Evolutionary conservation across 2,113 vertebrate genomes (phyloP).

Genomic region (Grammomys dolichurus): DNA sequence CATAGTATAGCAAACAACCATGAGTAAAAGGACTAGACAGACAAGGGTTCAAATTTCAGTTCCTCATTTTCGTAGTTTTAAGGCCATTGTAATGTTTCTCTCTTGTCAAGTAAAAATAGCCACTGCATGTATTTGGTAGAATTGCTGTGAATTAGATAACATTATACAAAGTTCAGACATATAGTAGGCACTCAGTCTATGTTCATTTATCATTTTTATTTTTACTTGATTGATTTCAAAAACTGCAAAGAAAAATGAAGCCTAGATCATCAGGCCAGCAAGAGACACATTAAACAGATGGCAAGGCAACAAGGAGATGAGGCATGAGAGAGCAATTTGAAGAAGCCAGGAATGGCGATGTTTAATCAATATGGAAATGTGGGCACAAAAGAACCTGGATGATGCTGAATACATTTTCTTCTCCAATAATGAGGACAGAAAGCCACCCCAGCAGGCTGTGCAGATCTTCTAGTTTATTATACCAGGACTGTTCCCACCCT

Average conservation of each 20-base stretch:
- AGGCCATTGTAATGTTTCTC: neutral
- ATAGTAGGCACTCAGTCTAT: constrained; percentile 31
- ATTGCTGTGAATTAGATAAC: neutral
- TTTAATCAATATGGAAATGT: constrained; percentile 69
- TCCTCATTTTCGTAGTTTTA: constrained; percentile 22
- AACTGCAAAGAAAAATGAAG: constrained; percentile 65
- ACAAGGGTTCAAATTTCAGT: neutral
- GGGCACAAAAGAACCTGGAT: constrained; percentile 31
- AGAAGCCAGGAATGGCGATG: constrained; percentile 35
- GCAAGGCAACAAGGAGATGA: constrained; percentile 51
- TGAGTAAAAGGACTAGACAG: neutral
- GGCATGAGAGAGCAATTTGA: constrained; percentile 50
- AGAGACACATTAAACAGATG: constrained; percentile 71
- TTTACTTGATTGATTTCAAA: constrained; percentile 70
- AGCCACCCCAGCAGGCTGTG: constrained; percentile 7
- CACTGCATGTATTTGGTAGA: neutral
- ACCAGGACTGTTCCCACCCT: neutral
- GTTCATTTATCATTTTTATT: constrained; percentile 68
- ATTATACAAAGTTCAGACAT: constrained; percentile 65
- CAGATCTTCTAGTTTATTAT: constrained; percentile 59
- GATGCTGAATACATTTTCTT: constrained; percentile 64
- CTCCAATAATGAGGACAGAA: constrained; percentile 52
- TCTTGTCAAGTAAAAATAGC: constrained; percentile 43
- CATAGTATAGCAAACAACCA: neutral
- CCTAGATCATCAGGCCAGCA: constrained; percentile 65